Base-by-base conservation (phyloP, 1,140 invertebrate genomes). In the Panulirus ornatus region DNA sequence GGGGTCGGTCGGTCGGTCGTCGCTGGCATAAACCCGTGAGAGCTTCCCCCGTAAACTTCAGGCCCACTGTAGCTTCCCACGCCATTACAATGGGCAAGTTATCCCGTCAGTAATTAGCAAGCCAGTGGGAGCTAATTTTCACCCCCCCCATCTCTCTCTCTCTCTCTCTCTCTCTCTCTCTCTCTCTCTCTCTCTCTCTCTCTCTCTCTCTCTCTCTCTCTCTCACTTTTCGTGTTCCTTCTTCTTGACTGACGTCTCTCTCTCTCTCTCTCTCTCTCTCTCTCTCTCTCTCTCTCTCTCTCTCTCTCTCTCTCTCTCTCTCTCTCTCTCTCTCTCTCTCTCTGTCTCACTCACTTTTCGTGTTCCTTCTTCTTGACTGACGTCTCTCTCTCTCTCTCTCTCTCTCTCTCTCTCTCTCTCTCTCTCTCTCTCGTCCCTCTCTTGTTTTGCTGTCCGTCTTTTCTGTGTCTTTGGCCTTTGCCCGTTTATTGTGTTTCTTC, bases 91-190 rank as follows among this genome's bases (percentile, higher is more conserved):
- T n/a, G n/a, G n/a, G n/a, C n/a, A n/a, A n/a, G n/a, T n/a, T n/a
- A n/a, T n/a, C 70, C 42, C 70, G 70, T 73, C 70, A 73, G 70
- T 73, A 38, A 73, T 73, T 34, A 34, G 70, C 70, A n/a, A n/a
- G n/a, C n/a, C n/a, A n/a, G n/a, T n/a, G n/a, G n/a, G n/a, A n/a
- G n/a, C n/a, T n/a, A n/a, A n/a, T n/a, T 70, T 70, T 70, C n/a
- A n/a, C 66, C n/a, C 8, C 2, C 27, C 44, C 27, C 27, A 30
- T n/a, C 27, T 30, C 27, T 11, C 27, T 27, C n/a, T 54, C 8
- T 54, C 22, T 30, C 78, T 30, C 5, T 36, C 44, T 42, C 40
- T 36, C 44, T 27, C 78, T 34, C 40, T 44, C 16, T 42, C 38
- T 78, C 36, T 27, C 75, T 44, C 6, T 22, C 36, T n/a, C 14